Conservation (phyloP, 2,797 vertebrate genomes). For the Oceanodroma leucorhoa region DNA sequence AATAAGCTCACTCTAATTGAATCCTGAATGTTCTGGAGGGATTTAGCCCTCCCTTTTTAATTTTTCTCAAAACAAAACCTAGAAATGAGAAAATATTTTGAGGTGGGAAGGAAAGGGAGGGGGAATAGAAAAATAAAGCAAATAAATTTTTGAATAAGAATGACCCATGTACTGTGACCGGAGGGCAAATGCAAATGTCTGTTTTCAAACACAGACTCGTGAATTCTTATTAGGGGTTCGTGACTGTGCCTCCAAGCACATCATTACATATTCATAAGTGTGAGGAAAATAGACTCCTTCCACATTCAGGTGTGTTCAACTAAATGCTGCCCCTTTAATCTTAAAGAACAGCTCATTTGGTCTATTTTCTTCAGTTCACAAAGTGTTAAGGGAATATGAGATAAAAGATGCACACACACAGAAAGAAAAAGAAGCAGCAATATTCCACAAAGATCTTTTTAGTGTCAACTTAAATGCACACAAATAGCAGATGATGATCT, state of each 20-base stretch:
- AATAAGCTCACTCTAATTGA: constrained; percentile 45
- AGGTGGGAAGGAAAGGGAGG: constrained; percentile 32
- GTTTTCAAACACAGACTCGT: constrained; percentile 74
- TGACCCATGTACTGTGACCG: constrained; percentile 71
- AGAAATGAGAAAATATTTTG: constrained; percentile 57
- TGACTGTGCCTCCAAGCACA: constrained; percentile 69
- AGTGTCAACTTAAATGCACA: constrained; percentile 85
- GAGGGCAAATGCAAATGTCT: constrained; percentile 76
- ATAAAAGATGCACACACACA: constrained; percentile 70
- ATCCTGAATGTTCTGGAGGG: constrained; percentile 6
- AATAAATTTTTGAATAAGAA: constrained; percentile 76
- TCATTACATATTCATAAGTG: constrained; percentile 70
- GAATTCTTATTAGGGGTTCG: constrained; percentile 72
- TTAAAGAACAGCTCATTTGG: constrained; percentile 45
- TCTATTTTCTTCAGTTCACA: constrained; percentile 72
- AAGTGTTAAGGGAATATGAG: constrained; percentile 79
- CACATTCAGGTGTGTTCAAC: constrained; percentile 69
- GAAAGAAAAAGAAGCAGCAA: constrained; percentile 62
- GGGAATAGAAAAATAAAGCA: constrained; percentile 57
- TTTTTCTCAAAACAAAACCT: constrained; percentile 45
- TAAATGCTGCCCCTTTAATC: constrained; percentile 57
- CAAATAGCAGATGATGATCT: constrained; percentile 86
- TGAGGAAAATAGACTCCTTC: constrained; percentile 57
- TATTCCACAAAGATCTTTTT: constrained; percentile 81
- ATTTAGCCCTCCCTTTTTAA: constrained; percentile 27